phyloP scores from a whole-genome alignment of 1,140 invertebrate genomes.

The Hyphantria cunea region DNA sequence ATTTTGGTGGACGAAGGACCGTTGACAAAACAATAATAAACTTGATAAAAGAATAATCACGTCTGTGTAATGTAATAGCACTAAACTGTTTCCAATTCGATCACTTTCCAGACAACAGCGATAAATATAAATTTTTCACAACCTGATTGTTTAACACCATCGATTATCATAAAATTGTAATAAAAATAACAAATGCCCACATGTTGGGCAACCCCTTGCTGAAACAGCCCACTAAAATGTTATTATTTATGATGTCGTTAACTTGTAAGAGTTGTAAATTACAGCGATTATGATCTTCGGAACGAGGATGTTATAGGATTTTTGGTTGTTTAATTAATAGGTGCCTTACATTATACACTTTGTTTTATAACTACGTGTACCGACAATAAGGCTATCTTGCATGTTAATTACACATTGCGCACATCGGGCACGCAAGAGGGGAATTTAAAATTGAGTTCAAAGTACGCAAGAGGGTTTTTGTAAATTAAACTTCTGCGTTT shows the following conservation, averaged over 20 bases:
- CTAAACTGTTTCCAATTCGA: background rate
- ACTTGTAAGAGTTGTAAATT: conserved; percentile 61
- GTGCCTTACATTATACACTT: conserved; percentile 1
- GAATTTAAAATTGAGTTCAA: no score
- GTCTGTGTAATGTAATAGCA: no score
- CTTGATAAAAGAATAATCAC: no score
- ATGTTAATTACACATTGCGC: no score
- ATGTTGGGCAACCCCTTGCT: conserved; percentile 20
- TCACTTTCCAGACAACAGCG: background rate
- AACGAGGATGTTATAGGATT: conserved; percentile 23
- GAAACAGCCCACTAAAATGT: conserved; percentile 34
- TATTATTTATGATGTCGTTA: conserved; percentile 56
- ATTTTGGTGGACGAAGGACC: no score
- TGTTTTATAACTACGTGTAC: no score
- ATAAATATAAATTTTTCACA: conserved; percentile 4
- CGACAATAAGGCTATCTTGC: no score
- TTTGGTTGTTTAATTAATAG: conserved; percentile 33
- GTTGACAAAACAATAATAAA: no score
- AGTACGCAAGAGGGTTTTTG: no score
- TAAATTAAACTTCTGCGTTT: no score
- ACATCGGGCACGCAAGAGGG: no score
- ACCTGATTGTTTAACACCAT: conserved; percentile 19
- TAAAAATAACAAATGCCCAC: conserved; percentile 23
- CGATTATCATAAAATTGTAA: conserved; percentile 24
- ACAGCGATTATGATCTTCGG: conserved; percentile 46